Evolutionary conservation across 1,140 invertebrate genomes (phyloP).

Genomic region (Drosophila bifasciata): DNA sequence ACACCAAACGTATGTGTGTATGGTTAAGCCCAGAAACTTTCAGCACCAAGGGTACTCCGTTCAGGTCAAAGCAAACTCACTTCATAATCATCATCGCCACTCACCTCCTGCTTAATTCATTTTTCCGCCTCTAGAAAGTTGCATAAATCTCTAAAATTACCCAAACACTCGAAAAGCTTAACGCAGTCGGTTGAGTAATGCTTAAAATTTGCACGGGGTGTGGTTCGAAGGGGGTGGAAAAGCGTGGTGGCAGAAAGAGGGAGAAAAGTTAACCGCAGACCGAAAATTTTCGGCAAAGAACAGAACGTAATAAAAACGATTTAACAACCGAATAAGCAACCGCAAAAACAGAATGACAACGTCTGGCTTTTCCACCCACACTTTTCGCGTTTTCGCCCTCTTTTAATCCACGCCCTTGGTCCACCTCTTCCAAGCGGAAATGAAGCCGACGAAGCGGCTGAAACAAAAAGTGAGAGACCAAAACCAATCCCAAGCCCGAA

Average conservation of each 20-base stretch:
- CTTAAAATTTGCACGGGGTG: conserved; percentile 17
- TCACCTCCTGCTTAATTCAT: conserved; percentile 3
- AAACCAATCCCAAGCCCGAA: not conserved
- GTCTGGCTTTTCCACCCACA: conserved; percentile 3
- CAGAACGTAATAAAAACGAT: conserved; percentile 78
- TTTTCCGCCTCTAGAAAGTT: conserved; percentile 41
- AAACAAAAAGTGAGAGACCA: conserved; percentile 43
- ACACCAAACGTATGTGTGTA: no score
- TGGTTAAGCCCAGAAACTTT: no score
- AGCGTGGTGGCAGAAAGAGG: not conserved
- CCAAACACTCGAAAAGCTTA: conserved; percentile 45
- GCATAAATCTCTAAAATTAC: conserved; percentile 67
- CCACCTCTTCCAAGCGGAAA: conserved; percentile 48
- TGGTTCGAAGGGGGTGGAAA: not conserved
- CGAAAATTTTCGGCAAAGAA: conserved; percentile 36
- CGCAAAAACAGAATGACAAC: conserved; percentile 66
- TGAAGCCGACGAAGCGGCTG: conserved; percentile 63
- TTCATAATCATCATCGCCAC: not conserved
- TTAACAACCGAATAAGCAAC: conserved; percentile 76
- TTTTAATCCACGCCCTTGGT: not conserved
- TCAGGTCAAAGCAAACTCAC: no score
- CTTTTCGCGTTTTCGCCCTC: not conserved
- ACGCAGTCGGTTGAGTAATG: conserved; percentile 37
- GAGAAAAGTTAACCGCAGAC: conserved; percentile 56
- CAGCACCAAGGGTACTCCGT: not conserved